Base-by-base conservation (phyloP, 92 coral and sea anemone genomes). In the Anthopleura xanthogrammica region DNA sequence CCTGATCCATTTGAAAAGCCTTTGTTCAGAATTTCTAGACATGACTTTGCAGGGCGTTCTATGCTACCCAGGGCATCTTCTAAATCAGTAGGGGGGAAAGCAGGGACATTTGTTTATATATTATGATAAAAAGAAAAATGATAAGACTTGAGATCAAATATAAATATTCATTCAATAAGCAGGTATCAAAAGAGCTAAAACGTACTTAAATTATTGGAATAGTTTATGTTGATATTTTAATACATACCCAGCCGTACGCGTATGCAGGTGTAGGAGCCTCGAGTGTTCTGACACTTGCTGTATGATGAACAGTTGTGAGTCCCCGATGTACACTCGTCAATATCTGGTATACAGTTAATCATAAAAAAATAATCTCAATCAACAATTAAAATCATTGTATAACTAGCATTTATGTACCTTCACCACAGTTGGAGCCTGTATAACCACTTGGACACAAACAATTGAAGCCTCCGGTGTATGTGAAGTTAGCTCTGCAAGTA, bases 401-500 rank as follows among this genome's bases (percentile, higher is more conserved):
- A 29, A 29, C 36, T 29, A 29, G 36, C 36, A 29, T 29, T 29
- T 29, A 29, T 29, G 36, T 29, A 64, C 71, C 71, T 64, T 20
- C n/a, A 22, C 36, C 19, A 64, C 71, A 64, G 10, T 29, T 64
- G 4, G n/a, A 22, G 7, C 40, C 39, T 19, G 24, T 64, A 64
- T 19, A 64, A 10, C 71, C 71, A 20, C 71, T 64, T 64, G 36
- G 71, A 5, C 71, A 64, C 39, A 64, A 22, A 64, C 71, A 64
- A 2, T 20, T 64, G 12, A 64, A 64, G 11, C 71, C 71, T 64
- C 71, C 71, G 1, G 19, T 10, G 24, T 19, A n/a, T 2, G 71
- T 64, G 71, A 64, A 64, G 24, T 64, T 29, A 8, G 81, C 70
- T 52, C 50, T 54, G 70, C 81, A 78, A 24, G 42, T 78, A 42